These are phyloP conservation scores for Brassicogethes aeneus DNA, from an alignment of 2,888 invertebrate species.

Conservation along the genomic window DNA sequence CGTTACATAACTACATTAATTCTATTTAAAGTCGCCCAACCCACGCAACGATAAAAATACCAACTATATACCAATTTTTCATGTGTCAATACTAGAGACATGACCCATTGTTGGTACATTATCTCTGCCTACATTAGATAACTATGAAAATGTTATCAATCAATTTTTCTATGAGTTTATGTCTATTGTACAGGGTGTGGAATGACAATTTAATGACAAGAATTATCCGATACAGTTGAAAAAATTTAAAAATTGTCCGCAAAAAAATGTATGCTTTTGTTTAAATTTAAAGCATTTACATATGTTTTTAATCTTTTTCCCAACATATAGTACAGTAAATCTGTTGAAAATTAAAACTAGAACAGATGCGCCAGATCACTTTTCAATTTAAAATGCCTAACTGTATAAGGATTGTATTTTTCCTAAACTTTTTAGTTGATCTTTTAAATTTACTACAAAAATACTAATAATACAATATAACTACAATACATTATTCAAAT, in stretches of 20 bases:
- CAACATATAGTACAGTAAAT: neutral
- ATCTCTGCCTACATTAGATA: slow-evolving; percentile 1
- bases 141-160: neutral
- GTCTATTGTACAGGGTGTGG: too few species aligned
- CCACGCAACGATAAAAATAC: slow-evolving; percentile 1
- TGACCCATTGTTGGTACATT: neutral
- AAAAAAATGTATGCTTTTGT: neutral
- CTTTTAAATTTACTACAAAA: too few species aligned
- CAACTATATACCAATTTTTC: neutral
- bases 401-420: too few species aligned
- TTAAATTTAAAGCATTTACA: neutral
- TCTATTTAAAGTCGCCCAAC: neutral
- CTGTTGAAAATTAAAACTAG: too few species aligned
- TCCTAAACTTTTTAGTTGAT: too few species aligned
- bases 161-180: too few species aligned
- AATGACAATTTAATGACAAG: neutral
- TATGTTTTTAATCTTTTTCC: neutral
- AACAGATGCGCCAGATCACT: too few species aligned
- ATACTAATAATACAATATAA: too few species aligned
- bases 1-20: neutral
- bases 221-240: neutral
- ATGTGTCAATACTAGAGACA: neutral
- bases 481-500: too few species aligned
- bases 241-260: neutral
- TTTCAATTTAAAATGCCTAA: too few species aligned